phyloP scores from a whole-genome alignment of 2,113 vertebrate genomes.

The Lepus europaeus region DNA sequence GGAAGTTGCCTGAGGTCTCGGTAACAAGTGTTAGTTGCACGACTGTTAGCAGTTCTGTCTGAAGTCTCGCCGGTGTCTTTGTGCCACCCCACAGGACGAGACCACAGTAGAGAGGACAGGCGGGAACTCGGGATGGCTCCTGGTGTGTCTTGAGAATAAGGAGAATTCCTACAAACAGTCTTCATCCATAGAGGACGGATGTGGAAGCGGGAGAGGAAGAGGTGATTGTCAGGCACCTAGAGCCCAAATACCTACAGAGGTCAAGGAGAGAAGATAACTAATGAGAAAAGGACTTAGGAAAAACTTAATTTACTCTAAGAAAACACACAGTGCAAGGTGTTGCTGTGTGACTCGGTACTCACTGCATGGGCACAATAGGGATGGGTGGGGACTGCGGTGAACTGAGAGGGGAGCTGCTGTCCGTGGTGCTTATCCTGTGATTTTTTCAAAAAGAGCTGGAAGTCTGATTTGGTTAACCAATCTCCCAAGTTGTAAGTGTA shows the following conservation, averaged over 20 bases:
- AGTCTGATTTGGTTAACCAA: neutral
- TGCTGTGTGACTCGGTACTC: neutral
- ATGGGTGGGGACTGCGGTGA: neutral
- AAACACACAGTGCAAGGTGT: neutral
- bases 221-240: neutral
- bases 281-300: neutral
- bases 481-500: neutral
- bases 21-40: neutral
- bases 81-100: neutral
- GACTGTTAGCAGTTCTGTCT: neutral
- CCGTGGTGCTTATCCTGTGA: neutral
- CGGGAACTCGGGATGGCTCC: neutral
- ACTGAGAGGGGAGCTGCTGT: neutral
- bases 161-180: no score
- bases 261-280: neutral
- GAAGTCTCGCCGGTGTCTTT: neutral
- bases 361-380: neutral
- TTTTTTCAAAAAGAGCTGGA: slow-evolving; percentile 14
- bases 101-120: neutral
- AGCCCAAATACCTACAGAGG: neutral
- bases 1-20: no score
- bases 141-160: neutral
- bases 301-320: neutral
- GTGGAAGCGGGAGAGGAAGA: no score
- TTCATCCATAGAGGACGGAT: no score